Percentiles rank a stretch among this genome's conserved stretches.
phyloP scores from a whole-genome alignment of 2,113 vertebrate species.

The Microtus richardsoni region DNA sequence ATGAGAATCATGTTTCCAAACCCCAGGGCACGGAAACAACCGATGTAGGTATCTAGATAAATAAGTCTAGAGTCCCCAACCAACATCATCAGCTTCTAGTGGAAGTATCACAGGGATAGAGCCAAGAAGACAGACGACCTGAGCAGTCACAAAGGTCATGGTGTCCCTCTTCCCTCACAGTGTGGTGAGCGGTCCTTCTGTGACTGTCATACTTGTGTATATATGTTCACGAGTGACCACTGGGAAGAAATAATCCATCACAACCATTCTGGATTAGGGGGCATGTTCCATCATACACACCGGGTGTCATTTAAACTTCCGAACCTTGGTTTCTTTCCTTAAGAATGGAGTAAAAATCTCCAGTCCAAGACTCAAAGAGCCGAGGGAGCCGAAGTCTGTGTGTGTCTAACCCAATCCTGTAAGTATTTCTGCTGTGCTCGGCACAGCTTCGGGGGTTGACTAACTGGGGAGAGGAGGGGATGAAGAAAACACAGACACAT shows the following conservation, averaged over 20 bases:
- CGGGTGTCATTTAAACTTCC: background rate
- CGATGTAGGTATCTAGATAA: background rate
- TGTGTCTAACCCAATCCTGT: background rate
- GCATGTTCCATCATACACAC: background rate
- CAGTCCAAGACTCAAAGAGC: background rate
- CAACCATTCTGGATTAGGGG: background rate
- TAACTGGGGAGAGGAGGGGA: background rate
- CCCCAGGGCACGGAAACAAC: accelerated
- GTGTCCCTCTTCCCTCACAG: background rate
- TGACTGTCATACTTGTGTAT: accelerated
- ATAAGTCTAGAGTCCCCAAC: background rate
- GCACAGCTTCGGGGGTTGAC: no score
- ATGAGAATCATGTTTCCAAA: background rate
- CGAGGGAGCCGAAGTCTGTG: background rate
- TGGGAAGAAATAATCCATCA: background rate
- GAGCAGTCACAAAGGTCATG: background rate
- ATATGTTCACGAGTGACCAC: background rate
- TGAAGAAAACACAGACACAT: background rate
- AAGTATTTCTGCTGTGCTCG: background rate
- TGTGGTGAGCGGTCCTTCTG: background rate
- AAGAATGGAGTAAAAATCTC: background rate
- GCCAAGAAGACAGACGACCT: background rate
- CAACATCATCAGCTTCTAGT: background rate
- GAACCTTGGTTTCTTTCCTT: background rate
- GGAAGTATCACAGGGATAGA: background rate